A percentile compares a stretch with the other conserved stretches of the same genome.
phyloP scores from a whole-genome alignment of 2,888 invertebrate species.

The Zaprionus bogoriensis region DNA sequence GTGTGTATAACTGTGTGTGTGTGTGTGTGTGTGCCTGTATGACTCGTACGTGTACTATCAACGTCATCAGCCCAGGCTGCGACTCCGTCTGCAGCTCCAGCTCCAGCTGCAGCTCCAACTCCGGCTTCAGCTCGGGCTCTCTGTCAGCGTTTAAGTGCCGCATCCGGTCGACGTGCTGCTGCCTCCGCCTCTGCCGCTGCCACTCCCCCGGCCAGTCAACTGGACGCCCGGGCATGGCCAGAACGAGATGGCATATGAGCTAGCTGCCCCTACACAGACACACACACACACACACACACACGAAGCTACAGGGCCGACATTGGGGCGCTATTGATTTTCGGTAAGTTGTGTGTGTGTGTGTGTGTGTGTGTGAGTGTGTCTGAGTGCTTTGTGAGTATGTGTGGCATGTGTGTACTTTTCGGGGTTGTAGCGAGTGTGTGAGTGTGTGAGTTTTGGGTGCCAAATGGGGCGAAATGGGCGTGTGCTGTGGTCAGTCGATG shows the following conservation, averaged over 20 bases:
- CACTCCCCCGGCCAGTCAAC: neutral
- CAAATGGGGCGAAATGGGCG: conserved; percentile 48
- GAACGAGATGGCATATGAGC: conserved; percentile 43
- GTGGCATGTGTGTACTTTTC: conserved; percentile 17
- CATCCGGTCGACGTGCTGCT: conserved; percentile 48
- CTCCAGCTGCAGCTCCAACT: conserved; percentile 18
- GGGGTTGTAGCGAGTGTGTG: conserved; percentile 31
- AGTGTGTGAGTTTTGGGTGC: conserved; percentile 18
- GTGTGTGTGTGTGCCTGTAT: conserved; percentile 32
- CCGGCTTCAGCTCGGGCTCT: neutral
- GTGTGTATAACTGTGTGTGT: conserved; percentile 1
- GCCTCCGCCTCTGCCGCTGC: neutral
- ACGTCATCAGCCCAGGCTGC: conserved; percentile 68
- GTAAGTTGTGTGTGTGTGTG: conserved; percentile 6
- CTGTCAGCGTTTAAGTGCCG: conserved; percentile 68
- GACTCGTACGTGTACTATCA: conserved; percentile 65
- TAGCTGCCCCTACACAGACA: neutral
- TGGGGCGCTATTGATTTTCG: conserved; percentile 72
- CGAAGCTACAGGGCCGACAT: conserved; percentile 32
- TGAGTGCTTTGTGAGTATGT: conserved; percentile 4
- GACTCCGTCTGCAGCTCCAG: conserved; percentile 24
- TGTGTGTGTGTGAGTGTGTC: conserved; percentile 1
- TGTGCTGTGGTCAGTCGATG: conserved; percentile 52
- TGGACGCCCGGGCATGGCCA: conserved; percentile 26
- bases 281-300: conserved; percentile 4